Conservation (phyloP, 2,113 vertebrate species). For the Camelus dromedarius region DNA sequence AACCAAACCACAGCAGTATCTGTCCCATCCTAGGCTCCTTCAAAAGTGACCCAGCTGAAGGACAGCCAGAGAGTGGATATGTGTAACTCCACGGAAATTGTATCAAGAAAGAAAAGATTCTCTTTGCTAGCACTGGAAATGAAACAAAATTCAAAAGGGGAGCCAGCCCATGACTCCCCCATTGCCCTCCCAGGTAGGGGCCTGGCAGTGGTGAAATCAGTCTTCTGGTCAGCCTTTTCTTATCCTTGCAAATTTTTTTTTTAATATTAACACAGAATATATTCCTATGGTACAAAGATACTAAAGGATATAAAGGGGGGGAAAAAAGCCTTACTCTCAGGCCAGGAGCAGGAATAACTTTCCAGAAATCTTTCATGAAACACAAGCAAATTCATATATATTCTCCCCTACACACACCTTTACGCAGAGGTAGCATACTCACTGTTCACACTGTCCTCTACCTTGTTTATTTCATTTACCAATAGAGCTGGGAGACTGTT, state of each 20-base stretch:
- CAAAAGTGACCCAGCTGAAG: not conserved
- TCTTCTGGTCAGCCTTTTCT: not conserved
- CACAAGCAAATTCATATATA: not conserved
- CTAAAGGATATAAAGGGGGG: not conserved
- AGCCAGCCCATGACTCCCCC: not conserved
- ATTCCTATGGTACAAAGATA: not conserved
- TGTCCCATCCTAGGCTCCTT: not conserved
- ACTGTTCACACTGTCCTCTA: not conserved
- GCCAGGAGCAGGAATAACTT: not conserved
- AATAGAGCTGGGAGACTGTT: not conserved
- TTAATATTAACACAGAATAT: not conserved
- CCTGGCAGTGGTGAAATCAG: not conserved
- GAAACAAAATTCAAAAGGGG: not conserved
- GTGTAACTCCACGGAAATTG: not conserved
- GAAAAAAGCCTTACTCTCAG: not conserved
- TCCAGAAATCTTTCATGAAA: slow-evolving; percentile 46
- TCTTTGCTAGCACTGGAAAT: not conserved
- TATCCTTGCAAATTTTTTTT: not conserved
- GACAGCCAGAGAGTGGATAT: not conserved
- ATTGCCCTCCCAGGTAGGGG: not conserved
- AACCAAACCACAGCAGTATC: not conserved
- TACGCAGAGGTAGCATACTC: not conserved
- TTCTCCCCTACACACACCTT: not conserved
- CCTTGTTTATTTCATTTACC: not conserved
- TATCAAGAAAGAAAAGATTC: not conserved